Evolutionary conservation across 2,888 invertebrate species (phyloP), one percentile per base, ranked within the genome.

Genomic region (Spilosoma lubricipeda): DNA sequence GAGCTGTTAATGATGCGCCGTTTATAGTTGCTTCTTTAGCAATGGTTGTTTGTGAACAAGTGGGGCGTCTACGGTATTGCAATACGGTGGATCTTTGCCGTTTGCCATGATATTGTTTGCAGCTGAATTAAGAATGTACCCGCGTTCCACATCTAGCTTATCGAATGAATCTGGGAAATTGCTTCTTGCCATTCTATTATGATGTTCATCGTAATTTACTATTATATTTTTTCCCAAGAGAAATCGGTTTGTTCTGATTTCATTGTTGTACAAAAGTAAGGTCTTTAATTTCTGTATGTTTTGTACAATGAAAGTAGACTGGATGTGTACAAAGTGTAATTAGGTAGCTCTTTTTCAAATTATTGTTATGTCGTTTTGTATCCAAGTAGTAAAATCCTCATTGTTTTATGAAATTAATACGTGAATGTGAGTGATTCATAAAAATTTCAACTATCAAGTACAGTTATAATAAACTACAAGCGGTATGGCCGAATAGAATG

Each of bases 111-210:
- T 85, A 90, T 88, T 93, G 91, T 93, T 89, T 89, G 83, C 84
- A 78, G 88, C 88, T 81, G 84, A 90, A 91, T 90, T 91, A 91
- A 91, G 88, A 90, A 89, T 90, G 87, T 82, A 88, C 90, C 88
- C 88, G 89, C 89, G 92, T 85, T 91, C 93, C 87, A 93, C 92
- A 93, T 94, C 86, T 85, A 84, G 84, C 87, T 87, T 88, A 89
- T 91, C 88, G 88, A 90, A 90, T 85, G 87, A 89, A 91, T 91
- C 91, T 93, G 93, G 90, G 93, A 95, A 94, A 93, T 91, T 89
- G 85, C 90, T 88, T 92, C 85, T 88, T 87, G 84, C 89, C 86
- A 91, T 89, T 86, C 90, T 87, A 92, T 93, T 93, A 91, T 91
- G 81, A 85, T 86, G 88, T 88, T 86, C 81, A 86, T 85, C 78